Evolutionary conservation across 92 coral and sea anemone genomes (phyloP), one percentile per base, ranked within the genome.

Genomic region (Nematostella vectensis): DNA sequence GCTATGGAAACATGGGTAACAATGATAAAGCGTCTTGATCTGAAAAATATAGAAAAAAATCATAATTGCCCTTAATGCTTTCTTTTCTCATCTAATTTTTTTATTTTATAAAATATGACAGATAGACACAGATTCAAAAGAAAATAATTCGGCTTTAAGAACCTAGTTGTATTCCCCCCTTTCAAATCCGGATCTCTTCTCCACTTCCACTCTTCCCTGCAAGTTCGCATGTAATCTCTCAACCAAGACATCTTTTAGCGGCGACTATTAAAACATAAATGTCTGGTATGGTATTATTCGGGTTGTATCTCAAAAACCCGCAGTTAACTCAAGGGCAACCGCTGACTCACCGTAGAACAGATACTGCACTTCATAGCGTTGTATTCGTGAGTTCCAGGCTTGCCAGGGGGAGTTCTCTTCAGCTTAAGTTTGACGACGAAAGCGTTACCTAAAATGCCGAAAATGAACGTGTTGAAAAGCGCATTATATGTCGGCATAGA

Each of bases 1-100:
- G 27, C 54, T 54, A 20, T 27, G 63, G n/a, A 36, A 66, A 39
- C 72, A 66, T n/a, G 72, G 72, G n/a, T 66, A 23, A 37, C 72
- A 66, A 16, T 47, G 43, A 52, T 66, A 66, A 23, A 66, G 44
- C 47, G 30, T 55, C 49, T 57, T 66, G 29, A 66, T 66, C 72
- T 66, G 18, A 18, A 20, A 13, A 25, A 3, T 29, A 9, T 6
- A 29, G 15, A 22, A 33, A 62, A 36, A 0, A 31, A 8, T 11
- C 25, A 0, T 18, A 20, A 51, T 13, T 27, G 19, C 19, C 0
- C 10, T 15, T 29, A 18, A 4, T 1, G 16, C 18, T 29, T 23
- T 17, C n/a, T n/a, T n/a, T n/a, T n/a, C n/a, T n/a, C n/a, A n/a
- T n/a, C n/a, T n/a, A n/a, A n/a, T n/a, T n/a, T n/a, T n/a, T n/a